Evolutionary conservation across 2,797 vertebrate genomes (phyloP).

Genomic region (Periophthalmus magnuspinnatus): DNA sequence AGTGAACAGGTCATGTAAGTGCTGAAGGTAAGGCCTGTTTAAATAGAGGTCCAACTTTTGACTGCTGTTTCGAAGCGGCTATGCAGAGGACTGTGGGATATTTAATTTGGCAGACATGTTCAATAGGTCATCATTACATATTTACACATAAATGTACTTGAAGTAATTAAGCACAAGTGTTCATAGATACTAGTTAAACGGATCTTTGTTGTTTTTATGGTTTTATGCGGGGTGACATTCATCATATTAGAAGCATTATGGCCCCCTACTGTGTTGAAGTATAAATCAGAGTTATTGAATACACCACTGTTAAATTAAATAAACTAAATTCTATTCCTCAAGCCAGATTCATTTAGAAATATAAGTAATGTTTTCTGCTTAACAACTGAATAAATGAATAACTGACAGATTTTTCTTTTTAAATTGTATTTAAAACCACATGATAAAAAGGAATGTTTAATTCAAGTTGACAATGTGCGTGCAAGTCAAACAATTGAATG

Average conservation of each 20-base stretch:
- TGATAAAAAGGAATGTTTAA: not conserved
- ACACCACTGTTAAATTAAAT: too few species aligned
- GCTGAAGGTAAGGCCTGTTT: constrained; percentile 19
- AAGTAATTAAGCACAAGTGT: not conserved
- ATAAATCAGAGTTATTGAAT: too few species aligned
- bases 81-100: not conserved
- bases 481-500: constrained; percentile 12
- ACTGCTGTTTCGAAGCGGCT: not conserved
- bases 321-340: too few species aligned
- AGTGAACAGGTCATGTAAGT: constrained; percentile 18
- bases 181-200: not conserved
- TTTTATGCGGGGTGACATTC: too few species aligned
- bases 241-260: too few species aligned
- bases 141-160: not conserved
- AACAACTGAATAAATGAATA: too few species aligned
- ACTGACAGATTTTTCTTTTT: not conserved
- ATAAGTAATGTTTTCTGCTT: too few species aligned
- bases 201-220: too few species aligned
- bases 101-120: not conserved
- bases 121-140: not conserved
- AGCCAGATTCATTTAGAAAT: too few species aligned
- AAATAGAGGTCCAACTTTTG: not conserved
- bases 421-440: not conserved
- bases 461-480: constrained; percentile 4
- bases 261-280: too few species aligned